These are phyloP conservation scores for Rhynchophorus ferrugineus DNA, from an alignment of 1,140 invertebrate species.

Conservation along the genomic window DNA sequence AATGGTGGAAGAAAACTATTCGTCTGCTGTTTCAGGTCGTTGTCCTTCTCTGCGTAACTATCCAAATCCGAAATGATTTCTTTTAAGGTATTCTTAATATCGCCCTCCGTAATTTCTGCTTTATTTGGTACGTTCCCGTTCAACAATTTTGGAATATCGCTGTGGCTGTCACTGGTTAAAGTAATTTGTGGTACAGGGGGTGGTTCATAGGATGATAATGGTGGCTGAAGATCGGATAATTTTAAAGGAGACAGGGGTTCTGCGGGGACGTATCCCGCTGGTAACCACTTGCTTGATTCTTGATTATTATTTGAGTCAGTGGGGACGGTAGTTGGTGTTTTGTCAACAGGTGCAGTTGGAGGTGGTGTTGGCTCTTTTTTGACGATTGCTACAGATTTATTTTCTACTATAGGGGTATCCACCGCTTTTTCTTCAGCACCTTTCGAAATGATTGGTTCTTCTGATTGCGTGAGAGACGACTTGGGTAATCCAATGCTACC, in stretches of 20 bases:
- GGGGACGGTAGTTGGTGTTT: neutral
- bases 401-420: no score
- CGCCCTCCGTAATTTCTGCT: slow-evolving; percentile 46
- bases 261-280: slow-evolving; percentile 20
- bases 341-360: neutral
- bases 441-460: neutral
- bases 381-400: neutral
- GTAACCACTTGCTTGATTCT: slow-evolving; percentile 8
- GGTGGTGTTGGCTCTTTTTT: neutral
- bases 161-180: slow-evolving; percentile 9
- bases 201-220: neutral
- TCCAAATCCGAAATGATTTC: slow-evolving; percentile 57
- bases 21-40: slow-evolving; percentile 26
- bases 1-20: slow-evolving; percentile 5
- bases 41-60: slow-evolving; percentile 43
- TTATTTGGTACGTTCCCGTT: slow-evolving; percentile 1
- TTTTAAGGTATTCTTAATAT: slow-evolving; percentile 49
- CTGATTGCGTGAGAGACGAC: neutral
- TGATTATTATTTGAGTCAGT: slow-evolving; percentile 18
- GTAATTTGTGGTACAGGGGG: slow-evolving; percentile 14
- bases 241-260: slow-evolving; percentile 25
- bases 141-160: neutral
- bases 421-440: neutral
- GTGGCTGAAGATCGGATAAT: slow-evolving; percentile 12
- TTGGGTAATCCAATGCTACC: slow-evolving; percentile 9